Evolutionary conservation across 1,140 invertebrate genomes (phyloP).

Genomic region (Wasmannia auropunctata): DNA sequence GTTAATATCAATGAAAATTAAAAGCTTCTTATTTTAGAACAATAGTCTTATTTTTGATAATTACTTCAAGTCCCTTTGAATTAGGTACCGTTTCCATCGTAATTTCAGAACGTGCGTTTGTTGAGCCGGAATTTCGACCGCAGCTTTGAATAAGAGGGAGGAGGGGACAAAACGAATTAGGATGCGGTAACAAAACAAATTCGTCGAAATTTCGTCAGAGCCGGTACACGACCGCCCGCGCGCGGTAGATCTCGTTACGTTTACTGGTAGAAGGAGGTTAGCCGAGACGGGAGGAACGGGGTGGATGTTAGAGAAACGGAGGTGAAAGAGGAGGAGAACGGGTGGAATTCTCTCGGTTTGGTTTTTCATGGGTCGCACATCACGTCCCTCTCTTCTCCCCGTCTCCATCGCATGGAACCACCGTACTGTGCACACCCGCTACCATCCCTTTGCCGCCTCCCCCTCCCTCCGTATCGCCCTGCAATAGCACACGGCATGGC

Average conservation of each 20-base stretch:
- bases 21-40: not conserved
- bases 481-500: slow-evolving; percentile 77
- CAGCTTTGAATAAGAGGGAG: not conserved
- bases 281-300: slow-evolving; percentile 47
- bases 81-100: not conserved
- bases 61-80: not conserved
- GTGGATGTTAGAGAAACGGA: slow-evolving; percentile 35
- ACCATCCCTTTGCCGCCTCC: slow-evolving; percentile 66
- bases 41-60: not conserved
- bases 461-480: slow-evolving; percentile 62
- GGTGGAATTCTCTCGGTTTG: slow-evolving; percentile 78
- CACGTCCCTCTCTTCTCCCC: slow-evolving; percentile 67
- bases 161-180: slow-evolving; percentile 74
- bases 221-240: slow-evolving; percentile 61
- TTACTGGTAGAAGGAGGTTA: slow-evolving; percentile 45
- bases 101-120: slow-evolving; percentile 61
- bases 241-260: slow-evolving; percentile 67
- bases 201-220: slow-evolving; percentile 72
- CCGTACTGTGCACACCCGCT: slow-evolving; percentile 58
- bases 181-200: slow-evolving; percentile 77
- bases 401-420: slow-evolving; percentile 24
- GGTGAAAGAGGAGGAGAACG: slow-evolving; percentile 39
- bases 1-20: not conserved
- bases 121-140: slow-evolving; percentile 53
- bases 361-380: slow-evolving; percentile 82